Conservation (phyloP, 2,113 vertebrate species). For the Larimichthys crocea region DNA sequence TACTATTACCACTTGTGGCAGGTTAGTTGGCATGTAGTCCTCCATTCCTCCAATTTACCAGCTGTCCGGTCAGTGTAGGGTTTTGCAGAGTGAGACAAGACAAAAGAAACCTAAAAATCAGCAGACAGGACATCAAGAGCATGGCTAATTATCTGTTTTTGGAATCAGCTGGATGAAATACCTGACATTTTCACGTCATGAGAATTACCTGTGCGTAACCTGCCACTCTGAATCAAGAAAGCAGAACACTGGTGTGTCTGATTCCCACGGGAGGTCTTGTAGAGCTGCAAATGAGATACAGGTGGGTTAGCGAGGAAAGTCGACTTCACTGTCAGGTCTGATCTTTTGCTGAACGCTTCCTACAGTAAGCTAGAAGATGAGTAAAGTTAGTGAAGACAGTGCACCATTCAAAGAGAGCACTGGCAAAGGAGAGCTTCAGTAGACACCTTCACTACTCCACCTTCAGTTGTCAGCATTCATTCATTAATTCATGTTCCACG, state of each 20-base stretch:
- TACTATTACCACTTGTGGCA: not conserved
- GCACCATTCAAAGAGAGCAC: too few relatives aligned
- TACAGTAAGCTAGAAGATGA: too few relatives aligned
- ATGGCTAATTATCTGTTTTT: not conserved
- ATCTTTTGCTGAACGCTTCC: too few relatives aligned
- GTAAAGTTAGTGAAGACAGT: too few relatives aligned
- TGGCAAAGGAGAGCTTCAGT: too few relatives aligned
- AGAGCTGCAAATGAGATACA: not conserved
- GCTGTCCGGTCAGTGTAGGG: not conserved
- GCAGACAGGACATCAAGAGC: not conserved
- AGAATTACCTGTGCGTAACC: not conserved
- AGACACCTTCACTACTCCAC: too few relatives aligned
- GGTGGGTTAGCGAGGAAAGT: too few relatives aligned
- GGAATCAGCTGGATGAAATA: not conserved
- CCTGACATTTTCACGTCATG: not conserved
- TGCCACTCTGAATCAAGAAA: not conserved
- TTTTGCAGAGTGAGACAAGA: not conserved
- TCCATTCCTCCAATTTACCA: not conserved
- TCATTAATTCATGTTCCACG: too few relatives aligned
- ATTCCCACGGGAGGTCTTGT: not conserved
- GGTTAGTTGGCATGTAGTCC: not conserved
- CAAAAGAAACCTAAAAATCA: not conserved
- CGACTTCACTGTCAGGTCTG: too few relatives aligned
- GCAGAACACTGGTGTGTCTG: not conserved
- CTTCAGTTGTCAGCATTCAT: too few relatives aligned